phyloP scores from a whole-genome alignment of 2,113 vertebrate species.

The Tenebrosternarchus preto region DNA sequence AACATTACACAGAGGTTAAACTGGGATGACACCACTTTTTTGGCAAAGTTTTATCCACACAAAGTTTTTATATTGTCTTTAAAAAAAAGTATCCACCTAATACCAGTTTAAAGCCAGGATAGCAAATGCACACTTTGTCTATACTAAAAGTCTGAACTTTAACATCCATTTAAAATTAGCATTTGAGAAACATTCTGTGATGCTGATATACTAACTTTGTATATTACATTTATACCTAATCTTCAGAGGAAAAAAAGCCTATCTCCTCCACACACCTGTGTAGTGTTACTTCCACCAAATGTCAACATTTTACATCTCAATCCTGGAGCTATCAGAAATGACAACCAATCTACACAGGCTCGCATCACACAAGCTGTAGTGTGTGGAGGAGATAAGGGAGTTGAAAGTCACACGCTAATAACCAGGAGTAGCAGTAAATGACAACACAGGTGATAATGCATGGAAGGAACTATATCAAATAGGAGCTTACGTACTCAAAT shows the following conservation, averaged over 20 bases:
- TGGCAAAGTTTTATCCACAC: too few species aligned
- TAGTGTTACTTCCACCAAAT: slow-evolving; percentile 9
- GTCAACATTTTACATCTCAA: slow-evolving; percentile 29
- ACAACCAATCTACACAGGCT: slow-evolving; percentile 40
- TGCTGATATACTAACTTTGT: slow-evolving; percentile 9
- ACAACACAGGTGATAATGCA: slow-evolving; percentile 21
- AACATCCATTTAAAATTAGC: background rate
- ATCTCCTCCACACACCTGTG: slow-evolving; percentile 38
- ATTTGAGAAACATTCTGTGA: background rate
- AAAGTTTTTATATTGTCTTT: too few species aligned
- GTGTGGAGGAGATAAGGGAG: slow-evolving; percentile 38
- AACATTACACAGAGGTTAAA: too few species aligned
- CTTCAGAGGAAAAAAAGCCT: slow-evolving; percentile 15
- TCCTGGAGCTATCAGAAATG: slow-evolving; percentile 41
- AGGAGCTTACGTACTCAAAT: slow-evolving; percentile 5
- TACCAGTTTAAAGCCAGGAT: background rate
- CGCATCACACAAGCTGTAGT: slow-evolving; percentile 28
- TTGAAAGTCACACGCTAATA: slow-evolving; percentile 41
- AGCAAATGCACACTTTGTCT: background rate
- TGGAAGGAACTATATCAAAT: slow-evolving; percentile 32
- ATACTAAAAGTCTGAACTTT: too few species aligned
- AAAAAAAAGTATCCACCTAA: background rate
- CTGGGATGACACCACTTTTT: too few species aligned
- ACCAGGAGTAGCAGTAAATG: slow-evolving; percentile 27
- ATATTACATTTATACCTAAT: slow-evolving; percentile 16